Base-by-base conservation (phyloP, 1,140 invertebrate species). In the Drosophila tropicalis region DNA sequence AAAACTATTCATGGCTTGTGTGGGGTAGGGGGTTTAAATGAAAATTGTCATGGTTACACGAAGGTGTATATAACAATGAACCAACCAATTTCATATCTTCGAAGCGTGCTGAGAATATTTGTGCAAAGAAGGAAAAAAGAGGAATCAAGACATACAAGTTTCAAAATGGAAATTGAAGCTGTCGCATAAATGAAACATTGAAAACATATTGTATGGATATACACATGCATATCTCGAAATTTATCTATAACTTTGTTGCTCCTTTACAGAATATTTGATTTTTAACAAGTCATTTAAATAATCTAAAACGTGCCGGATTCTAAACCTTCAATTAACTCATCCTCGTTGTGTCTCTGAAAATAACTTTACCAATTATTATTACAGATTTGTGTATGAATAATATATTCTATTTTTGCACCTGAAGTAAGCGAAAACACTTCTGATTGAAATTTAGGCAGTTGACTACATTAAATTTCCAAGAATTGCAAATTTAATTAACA, bases 1-100 rank as follows among this genome's bases (percentile, higher is more conserved):
- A 72, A 72, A 72, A 72, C 70, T 72, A 72, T 72, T 51, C 44
- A 51, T 22, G 44, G 10, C 44, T 51, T 22, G 40, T 13, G 29
- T 34, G 36, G 36, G n/a, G 13, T 17, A 41, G 22, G 9, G 15
- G 40, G 41, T 10, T 44, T 44, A 60, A 17, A 60, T 39, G 57
- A 39, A 13, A 22, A 19, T 39, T 60, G 9, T 39, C 32, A 22
- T 39, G 57, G 34, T 36, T 34, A 51, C 44, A 51, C 17, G 19
- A 9, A 51, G 44, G 44, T 51, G 44, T 22, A 51, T 6, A 39
- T 6, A 39, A 39, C 29, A 60, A 60, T 19, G 34, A 40, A 51
- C 44, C 44, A 51, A 51, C 17, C 15, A 22, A 51, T 7, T 51
- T 51, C 44, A 51, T 51, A 9, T 51, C 44, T 19, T 51, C 7